Base-by-base conservation (phyloP, 2,797 vertebrate genomes). In the Oreortyx pictus region DNA sequence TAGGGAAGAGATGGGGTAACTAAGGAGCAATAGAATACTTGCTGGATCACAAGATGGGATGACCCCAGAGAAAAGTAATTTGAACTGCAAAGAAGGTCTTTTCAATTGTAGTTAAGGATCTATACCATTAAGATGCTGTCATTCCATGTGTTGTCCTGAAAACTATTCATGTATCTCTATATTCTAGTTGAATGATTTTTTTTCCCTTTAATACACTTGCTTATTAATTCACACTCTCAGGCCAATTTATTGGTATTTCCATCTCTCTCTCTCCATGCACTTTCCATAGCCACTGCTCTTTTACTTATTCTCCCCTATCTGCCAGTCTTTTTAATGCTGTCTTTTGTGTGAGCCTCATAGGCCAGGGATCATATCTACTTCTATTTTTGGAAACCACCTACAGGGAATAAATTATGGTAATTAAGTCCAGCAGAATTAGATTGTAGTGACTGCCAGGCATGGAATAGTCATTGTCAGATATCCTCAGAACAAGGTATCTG, bases 331-430 rank as follows among this genome's bases (percentile, higher is more conserved):
- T 87, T 83, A 95, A 88, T 95, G 91, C 82, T 90, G 78, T 47
- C 91, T 93, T 95, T 86, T 82, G 68, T 92, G 71, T 83, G 61
- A 84, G 71, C 44, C 86, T 93, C 74, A 64, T 82, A 92, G 86
- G 89, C 74, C 78, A 94, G 82, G 82, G 92, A 93, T 93, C 76
- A 65, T 82, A 88, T 87, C 88, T 92, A 70, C 81, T 86, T 93
- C 95, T 96, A 89, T 92, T 95, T 95, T 85, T 86, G 79, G 93
- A 96, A 96, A 84, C 73, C 61, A 86, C 61, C 82, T 73, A 88
- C 67, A 54, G 59, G 31, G 91, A 95, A 91, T 92, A 94, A 95
- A 92, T 96, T 86, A 95, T 82, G 77, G 82, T 94, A 94, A 93
- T 96, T 92, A 92, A 33, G 9, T 89, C 78, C 90, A 92, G 56